Base-by-base conservation (phyloP, 2,888 invertebrate species). In the Mycogona germanica region DNA sequence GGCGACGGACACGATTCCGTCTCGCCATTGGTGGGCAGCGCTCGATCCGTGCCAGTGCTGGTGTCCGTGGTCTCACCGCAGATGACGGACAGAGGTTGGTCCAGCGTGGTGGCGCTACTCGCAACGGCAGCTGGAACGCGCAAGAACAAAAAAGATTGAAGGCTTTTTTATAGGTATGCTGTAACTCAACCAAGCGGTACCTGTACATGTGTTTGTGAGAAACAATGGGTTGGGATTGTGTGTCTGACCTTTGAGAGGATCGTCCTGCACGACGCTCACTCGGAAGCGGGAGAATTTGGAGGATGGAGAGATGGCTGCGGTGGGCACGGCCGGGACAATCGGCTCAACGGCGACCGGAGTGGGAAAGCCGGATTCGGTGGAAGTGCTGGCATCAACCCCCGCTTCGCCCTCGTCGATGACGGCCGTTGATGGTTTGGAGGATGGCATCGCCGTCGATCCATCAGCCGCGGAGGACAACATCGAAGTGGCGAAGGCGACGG, bases 221-320 rank as follows among this genome's bases (percentile, higher is more conserved):
- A 35, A 35, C n/a, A 12, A 35, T 35, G 9, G 14, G 12, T 12
- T n/a, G 7, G 7, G n/a, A n/a, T n/a, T n/a, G n/a, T n/a, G n/a
- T n/a, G n/a, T 21, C 55, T 37, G 26, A 57, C 57, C 53, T 49
- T 37, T 35, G 28, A 53, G 41, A 26, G 57, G 55, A 48, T 57
- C 55, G 28, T 57, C 57, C 25, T 26, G 32, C 12, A 76, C 74
- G 14, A 74, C 70, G 64, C 74, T 74, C 48, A 76, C 75, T 65
- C 73, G 72, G 62, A 75, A 75, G 48, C 75, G 67, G 6, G 75
- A 75, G 17, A 75, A 65, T 58, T 68, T 68, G 48, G 74, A 59
- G n/a, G n/a, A n/a, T n/a, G n/a, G n/a, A n/a, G n/a, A n/a, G n/a
- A n/a, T n/a, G n/a, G n/a, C n/a, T n/a, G n/a, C n/a, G 23, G 61